Base-by-base conservation (phyloP, 1,140 invertebrate species). In the Oryzaephilus surinamensis region DNA sequence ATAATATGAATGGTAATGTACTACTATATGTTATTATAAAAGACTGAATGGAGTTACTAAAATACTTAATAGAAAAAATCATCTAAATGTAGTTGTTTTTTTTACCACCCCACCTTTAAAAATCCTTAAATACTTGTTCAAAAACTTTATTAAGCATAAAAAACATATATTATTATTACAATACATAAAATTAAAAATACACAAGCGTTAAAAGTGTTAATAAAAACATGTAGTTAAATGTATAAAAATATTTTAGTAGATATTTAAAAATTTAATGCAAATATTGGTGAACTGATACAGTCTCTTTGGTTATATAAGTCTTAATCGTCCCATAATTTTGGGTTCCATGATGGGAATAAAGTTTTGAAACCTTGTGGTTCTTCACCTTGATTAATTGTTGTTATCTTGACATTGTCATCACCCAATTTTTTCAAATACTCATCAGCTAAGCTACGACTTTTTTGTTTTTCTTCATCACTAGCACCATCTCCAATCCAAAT, bases 401-500 rank as follows among this genome's bases (percentile, higher is more conserved):
- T 63, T 13, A 83, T 68, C 10, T 77, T 63, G 6, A 72, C 69
- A 66, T 69, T 28, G 71, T 74, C 43, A 66, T 67, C 14, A 52
- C 69, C 13, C 71, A 65, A 29, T 71, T 67, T 65, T 43, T 67
- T 63, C 35, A 82, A 69, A 50, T 79, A 81, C 42, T 74, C 67
- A 37, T 51, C 23, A 8, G 43, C 51, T 19, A 51, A 19, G 20
- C 50, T 32, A 5, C 29, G 34, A 26, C 48, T 41, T 19, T 46
- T 36, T 12, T 28, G 58, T 41, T 73, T 80, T 48, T 85, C 81
- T 31, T 78, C 68, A 15, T 72, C 69, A 7, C 73, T 73, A n/a
- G 81, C 75, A 13, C 76, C 76, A 33, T 70, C 66, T 14, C 85
- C 85, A 34, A 82, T 65, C 84, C 83, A 86, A 37, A 84, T 56